Evolutionary conservation across 2,888 invertebrate genomes (phyloP), one percentile per base, ranked within the genome.

Genomic region (Xanthorhoe spadicearia): DNA sequence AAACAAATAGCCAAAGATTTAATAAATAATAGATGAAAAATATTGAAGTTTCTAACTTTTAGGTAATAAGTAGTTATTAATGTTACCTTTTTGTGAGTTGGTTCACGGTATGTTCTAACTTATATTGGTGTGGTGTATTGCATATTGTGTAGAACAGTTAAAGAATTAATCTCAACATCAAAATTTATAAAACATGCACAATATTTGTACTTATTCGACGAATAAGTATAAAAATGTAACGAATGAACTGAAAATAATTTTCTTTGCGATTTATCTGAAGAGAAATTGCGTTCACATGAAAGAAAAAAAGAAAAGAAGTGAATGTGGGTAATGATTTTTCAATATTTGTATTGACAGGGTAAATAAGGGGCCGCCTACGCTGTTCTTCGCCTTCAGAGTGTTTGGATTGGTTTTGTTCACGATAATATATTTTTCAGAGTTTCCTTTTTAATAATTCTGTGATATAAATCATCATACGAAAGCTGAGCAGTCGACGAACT

Each of bases 1-100:
- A 92, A 89, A 91, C 83, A 80, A 77, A 88, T 90, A 90, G 87
- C 83, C 84, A 84, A 87, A 87, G 83, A 84, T 86, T 86, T 80
- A 88, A 83, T 85, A 86, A 92, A 90, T 86, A 87, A 17, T 88
- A 90, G 86, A 88, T 85, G 82, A n/a, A 83, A 83, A 83, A 76
- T 71, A 67, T 49, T 69, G 60, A 38, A 66, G 72, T 73, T 78
- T 74, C 7, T 79, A 77, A 77, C 71, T 67, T 73, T 68, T 68
- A 38, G 1, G 0, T 32, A 32, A 32, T 32, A 7, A 7, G 32
- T 32, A 3, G 23, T 23, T 23, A 23, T n/a, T n/a, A n/a, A n/a
- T 23, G 23, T 23, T 23, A n/a, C n/a, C n/a, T 23, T 4, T 61
- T 60, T 28, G 64, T 59, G 56, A 8, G 9, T 65, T 69, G 62